A percentile compares a stretch with the other conserved stretches of the same genome.
These are phyloP conservation scores for Hydropotes inermis DNA, from an alignment of 2,113 vertebrate genomes.

Conservation along the genomic window DNA sequence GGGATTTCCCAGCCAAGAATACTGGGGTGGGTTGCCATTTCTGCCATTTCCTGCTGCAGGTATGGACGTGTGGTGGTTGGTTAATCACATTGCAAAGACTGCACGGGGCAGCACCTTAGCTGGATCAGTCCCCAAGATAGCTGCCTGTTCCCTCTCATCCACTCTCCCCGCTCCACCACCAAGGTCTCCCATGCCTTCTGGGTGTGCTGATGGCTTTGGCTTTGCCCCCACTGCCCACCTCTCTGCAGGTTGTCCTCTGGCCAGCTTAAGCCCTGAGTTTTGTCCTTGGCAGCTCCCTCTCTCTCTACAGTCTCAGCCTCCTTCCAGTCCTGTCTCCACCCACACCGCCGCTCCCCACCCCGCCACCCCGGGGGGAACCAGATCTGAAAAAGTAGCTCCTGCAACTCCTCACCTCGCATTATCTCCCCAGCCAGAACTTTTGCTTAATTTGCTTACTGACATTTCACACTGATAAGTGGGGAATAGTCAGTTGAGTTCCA, in stretches of 20 bases:
- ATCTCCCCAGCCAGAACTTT: slow-evolving; percentile 11
- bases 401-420: background rate
- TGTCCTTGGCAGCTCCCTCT: background rate
- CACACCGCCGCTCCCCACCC: too few relatives aligned
- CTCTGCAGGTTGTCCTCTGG: background rate
- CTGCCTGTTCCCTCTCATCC: accelerated
- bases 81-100: background rate
- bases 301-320: background rate
- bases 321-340: background rate
- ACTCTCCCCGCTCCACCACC: accelerated
- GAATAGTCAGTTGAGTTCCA: background rate
- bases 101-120: accelerated
- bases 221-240: background rate
- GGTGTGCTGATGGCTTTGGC: background rate
- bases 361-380: background rate
- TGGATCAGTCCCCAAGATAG: too few relatives aligned
- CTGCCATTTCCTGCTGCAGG: background rate
- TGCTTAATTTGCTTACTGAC: slow-evolving; percentile 39
- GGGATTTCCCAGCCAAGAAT: background rate
- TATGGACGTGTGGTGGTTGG: accelerated
- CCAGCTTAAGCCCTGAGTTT: background rate
- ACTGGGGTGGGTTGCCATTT: background rate
- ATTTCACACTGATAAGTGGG: slow-evolving; percentile 29
- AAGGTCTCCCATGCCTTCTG: accelerated
- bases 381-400: background rate